Base-by-base conservation (phyloP, 2,888 invertebrate species). In the Drosophila siamana region DNA sequence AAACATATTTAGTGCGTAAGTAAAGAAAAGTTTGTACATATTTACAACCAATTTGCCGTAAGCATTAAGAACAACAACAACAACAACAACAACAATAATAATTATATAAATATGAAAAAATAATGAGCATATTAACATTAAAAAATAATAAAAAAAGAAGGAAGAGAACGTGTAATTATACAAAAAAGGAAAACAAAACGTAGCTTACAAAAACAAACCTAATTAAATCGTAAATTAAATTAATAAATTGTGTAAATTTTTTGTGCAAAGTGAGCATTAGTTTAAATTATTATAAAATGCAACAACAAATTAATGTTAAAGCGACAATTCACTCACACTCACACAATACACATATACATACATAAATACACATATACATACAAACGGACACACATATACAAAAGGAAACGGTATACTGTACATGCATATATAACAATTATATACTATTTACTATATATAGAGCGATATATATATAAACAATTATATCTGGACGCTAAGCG, bases 231-330 rank as follows among this genome's bases (percentile, higher is more conserved):
- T 79, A 74, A 79, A 74, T 74, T 80, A 73, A 73, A 71, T 74
- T 81, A 80, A 73, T 70, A 84, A 86, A 84, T 74, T 84, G 75
- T 84, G 72, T 88, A 88, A 83, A 86, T 84, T 86, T 75, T 83
- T 80, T 81, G 79, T 81, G 85, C 74, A 80, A 86, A 83, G 84
- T 74, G 81, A 77, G 64, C 69, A 74, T 81, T 88, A 88, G 85
- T 79, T 85, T 87, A 87, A 86, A 88, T 88, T 88, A 88, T 72
- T 71, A 72, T 75, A 74, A 68, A 69, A 41, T 15, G 47, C 40
- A 44, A 54, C 30, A 63, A 63, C 51, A 57, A 69, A 62, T 68
- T 67, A 74, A 67, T 80, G 72, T 76, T 71, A 80, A 75, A 59
- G 62, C 52, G 63, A 59, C 65, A 67, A 70, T 54, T 36, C 51